phyloP scores from a whole-genome alignment of 2,888 invertebrate genomes.

The Tanypteryx hageni region DNA sequence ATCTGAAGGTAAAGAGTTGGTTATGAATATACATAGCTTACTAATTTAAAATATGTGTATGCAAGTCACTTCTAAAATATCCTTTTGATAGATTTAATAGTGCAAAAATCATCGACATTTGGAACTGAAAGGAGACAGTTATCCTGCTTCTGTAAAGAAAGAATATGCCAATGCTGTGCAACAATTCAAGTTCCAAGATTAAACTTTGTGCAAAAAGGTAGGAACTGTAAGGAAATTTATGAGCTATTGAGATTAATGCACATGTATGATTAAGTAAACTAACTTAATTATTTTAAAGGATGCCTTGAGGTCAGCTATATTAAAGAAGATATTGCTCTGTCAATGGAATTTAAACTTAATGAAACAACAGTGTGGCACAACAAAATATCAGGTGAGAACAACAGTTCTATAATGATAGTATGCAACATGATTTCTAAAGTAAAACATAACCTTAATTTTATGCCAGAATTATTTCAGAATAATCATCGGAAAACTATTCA shows the following conservation, averaged over 20 bases:
- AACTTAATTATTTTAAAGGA: not conserved
- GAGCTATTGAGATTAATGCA: not conserved
- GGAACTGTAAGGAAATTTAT: not conserved
- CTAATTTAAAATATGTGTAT: not conserved
- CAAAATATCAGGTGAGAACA: not conserved
- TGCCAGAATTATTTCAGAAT: too few relatives aligned
- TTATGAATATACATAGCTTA: not conserved
- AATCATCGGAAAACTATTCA: too few relatives aligned
- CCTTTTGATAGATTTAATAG: not conserved
- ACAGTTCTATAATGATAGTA: too few relatives aligned
- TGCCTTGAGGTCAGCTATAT: not conserved
- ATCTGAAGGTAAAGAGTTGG: not conserved
- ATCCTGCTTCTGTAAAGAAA: not conserved
- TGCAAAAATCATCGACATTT: not conserved
- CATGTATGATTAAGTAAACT: not conserved
- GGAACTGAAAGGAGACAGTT: not conserved
- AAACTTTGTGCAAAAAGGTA: not conserved
- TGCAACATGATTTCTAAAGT: too few relatives aligned
- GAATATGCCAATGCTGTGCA: not conserved
- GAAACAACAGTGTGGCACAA: not conserved
- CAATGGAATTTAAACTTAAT: not conserved
- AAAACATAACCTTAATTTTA: too few relatives aligned
- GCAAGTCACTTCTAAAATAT: not conserved
- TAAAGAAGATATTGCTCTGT: not conserved
- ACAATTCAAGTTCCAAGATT: not conserved